These are phyloP conservation scores for Furnarius figulus DNA, from an alignment of 2,113 vertebrate species.

Conservation along the genomic window DNA sequence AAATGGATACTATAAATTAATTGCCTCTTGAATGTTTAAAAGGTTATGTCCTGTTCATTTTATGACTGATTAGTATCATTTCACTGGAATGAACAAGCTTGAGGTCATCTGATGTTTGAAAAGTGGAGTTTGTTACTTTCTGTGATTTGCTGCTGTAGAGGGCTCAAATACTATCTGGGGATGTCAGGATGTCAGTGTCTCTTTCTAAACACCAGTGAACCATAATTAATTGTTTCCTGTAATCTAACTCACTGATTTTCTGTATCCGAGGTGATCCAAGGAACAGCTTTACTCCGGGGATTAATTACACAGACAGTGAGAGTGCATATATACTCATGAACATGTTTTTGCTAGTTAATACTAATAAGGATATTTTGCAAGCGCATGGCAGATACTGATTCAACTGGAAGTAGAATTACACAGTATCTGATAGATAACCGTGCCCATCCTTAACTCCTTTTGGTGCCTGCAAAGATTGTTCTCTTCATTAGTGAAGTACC, in stretches of 20 bases:
- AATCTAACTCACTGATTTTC: conserved; percentile 26
- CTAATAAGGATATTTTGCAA: not conserved
- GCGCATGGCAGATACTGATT: not conserved
- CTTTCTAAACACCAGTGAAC: conserved; percentile 15
- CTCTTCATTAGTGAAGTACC: not conserved
- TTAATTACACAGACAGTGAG: conserved; percentile 13
- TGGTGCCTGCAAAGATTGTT: not conserved
- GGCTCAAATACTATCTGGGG: not conserved
- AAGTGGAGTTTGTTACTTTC: not conserved
- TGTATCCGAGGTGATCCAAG: conserved; percentile 6
- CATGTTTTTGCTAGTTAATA: conserved; percentile 23
- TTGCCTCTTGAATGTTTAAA: conserved; percentile 10
- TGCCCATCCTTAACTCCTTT: not conserved
- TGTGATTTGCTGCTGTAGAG: conserved; percentile 26
- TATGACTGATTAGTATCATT: conserved; percentile 20
- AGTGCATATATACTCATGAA: not conserved
- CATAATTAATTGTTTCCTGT: conserved; percentile 50
- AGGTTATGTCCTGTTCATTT: conserved; percentile 1
- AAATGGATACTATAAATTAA: not conserved
- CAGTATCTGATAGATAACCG: not conserved
- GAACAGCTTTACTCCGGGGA: conserved; percentile 16
- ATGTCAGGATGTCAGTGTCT: conserved; percentile 7
- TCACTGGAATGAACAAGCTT: not conserved
- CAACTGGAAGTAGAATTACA: not conserved
- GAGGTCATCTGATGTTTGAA: conserved; percentile 5